Percentiles rank a stretch among this genome's conserved stretches.
Conservation (phyloP, 30 jellyfish, hydroid and myxozoan species). For the Turritopsis rubra region DNA sequence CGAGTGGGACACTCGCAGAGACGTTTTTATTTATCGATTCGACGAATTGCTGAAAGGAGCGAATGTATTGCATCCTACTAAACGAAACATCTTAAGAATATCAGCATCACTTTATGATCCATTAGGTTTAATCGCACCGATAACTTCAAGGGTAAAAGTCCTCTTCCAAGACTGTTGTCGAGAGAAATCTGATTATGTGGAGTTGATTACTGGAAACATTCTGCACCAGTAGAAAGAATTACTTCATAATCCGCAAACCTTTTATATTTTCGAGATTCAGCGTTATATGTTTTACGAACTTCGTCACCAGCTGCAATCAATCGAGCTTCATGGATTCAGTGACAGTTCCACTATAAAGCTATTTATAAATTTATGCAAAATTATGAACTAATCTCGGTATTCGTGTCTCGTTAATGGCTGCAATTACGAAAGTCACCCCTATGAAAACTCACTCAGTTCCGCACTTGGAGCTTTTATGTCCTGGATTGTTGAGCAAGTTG, state of each 20-base stretch:
- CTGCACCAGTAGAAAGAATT: conserved; percentile 14
- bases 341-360: not conserved
- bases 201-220: not conserved
- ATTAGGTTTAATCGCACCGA: conserved; percentile 21
- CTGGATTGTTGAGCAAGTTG: too few species aligned
- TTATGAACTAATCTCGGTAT: not conserved
- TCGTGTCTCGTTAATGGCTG: not conserved
- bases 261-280: not conserved
- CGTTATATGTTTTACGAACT: not conserved
- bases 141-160: conserved; percentile 16
- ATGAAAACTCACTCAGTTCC: not conserved
- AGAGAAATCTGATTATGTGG: conserved; percentile 19
- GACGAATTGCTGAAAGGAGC: conserved; percentile 12
- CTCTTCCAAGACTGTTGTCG: conserved; percentile 12
- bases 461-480: not conserved
- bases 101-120: conserved; percentile 21
- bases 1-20: conserved; percentile 17
- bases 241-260: not conserved
- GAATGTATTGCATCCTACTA: not conserved
- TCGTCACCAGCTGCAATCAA: not conserved
- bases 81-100: conserved; percentile 5
- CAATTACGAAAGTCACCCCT: not conserved
- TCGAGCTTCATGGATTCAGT: not conserved
- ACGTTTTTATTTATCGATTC: conserved; percentile 15
- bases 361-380: not conserved